Evolutionary conservation across 2,888 invertebrate species (phyloP), one percentile per base, ranked within the genome.

Genomic region (Lasiommata megera): DNA sequence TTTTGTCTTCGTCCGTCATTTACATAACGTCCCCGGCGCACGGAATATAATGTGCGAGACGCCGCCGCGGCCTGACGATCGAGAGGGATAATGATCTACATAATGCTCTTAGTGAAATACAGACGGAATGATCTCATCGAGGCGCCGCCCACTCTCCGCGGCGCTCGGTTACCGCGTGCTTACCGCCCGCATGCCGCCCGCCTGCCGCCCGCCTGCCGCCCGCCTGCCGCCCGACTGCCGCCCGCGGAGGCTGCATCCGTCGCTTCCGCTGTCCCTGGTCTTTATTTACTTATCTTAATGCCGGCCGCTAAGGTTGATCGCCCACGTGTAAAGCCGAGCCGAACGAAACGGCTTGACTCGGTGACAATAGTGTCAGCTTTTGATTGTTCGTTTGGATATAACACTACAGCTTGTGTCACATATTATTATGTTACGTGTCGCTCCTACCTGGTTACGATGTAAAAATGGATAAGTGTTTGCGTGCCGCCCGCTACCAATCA

Each of bases 91-190:
- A 61, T 44, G 58, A 48, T 31, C 34, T 55, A 48, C 48, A 37
- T 55, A 47, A 14, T 14, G 36, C 36, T 12, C 14, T 23, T 9
- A 34, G 23, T 14, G 18, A 37, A 8, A 8, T 8, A 23, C 50
- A 36, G 58, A 53, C 43, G 60, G 52, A 52, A 60, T 62, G 62
- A 62, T 61, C 60, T 65, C 61, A 56, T 65, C 60, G 62, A 29
- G 54, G 46, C 48, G 46, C 63, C 65, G 63, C 61, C 61, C 57
- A 59, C 58, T 63, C 48, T 40, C 18, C 53, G 56, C 50, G 47
- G 41, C 54, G 37, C 54, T 31, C 54, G 56, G 61, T 59, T 61
- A 60, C 61, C 38, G 29, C 23, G 29, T 44, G 28, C 28, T 28
- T 44, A 44, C 43, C 12, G 7, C 9, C 14, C 17, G 11, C 17